These are phyloP conservation scores for Diachasmimorpha longicaudata DNA, from an alignment of 1,140 invertebrate species.

Conservation along the genomic window DNA sequence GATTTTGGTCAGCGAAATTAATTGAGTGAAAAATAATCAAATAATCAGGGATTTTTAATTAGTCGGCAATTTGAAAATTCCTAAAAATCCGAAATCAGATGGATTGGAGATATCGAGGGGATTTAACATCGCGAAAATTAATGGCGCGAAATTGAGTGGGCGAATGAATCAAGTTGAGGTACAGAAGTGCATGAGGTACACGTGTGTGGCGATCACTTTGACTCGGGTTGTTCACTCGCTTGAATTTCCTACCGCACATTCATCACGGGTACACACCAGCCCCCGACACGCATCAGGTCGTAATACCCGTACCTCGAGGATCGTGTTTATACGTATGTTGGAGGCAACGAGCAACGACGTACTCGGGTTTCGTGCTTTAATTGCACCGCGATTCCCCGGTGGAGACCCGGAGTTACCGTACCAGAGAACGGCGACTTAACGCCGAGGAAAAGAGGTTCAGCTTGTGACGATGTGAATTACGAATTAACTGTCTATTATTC, in stretches of 20 bases:
- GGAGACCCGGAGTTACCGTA: background rate
- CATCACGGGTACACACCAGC: slow-evolving; percentile 34
- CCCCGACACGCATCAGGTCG: slow-evolving; percentile 36
- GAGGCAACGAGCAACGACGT: slow-evolving; percentile 20
- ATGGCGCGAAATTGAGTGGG: slow-evolving; percentile 18
- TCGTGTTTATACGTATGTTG: background rate
- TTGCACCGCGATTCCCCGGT: slow-evolving; percentile 31
- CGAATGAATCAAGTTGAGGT: slow-evolving; percentile 8
- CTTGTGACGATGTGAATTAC: no score
- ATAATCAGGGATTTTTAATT: no score
- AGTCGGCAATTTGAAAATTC: no score
- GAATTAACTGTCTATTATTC: no score
- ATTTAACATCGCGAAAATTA: background rate
- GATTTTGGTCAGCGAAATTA: no score
- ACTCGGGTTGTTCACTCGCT: background rate
- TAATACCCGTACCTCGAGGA: slow-evolving; percentile 31
- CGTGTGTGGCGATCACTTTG: background rate
- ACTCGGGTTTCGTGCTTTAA: slow-evolving; percentile 49
- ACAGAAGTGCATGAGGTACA: background rate
- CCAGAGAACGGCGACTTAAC: background rate
- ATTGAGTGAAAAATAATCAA: no score
- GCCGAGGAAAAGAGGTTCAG: no score
- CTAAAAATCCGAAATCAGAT: background rate
- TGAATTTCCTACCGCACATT: slow-evolving; percentile 32
- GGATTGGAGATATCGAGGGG: background rate